Conservation (phyloP, 2,113 vertebrate species). For the Scartelaos histophorus region DNA sequence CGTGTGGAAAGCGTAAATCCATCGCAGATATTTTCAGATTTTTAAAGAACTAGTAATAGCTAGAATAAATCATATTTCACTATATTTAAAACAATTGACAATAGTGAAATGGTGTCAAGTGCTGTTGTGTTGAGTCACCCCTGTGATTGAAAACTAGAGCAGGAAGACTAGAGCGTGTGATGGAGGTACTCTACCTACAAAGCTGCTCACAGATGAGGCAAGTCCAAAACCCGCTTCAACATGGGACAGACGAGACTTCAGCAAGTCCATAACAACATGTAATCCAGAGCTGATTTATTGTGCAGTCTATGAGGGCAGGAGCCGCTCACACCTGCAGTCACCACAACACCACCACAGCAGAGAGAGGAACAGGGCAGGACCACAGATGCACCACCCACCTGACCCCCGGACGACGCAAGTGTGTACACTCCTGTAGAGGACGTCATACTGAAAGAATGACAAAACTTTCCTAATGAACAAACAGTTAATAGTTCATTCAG, state of each 20-base stretch:
- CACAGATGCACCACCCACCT: constrained; percentile 70
- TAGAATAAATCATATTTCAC: not conserved
- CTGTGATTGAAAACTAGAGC: constrained; percentile 3
- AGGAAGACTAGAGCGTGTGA: constrained; percentile 35
- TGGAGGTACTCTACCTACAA: constrained; percentile 59
- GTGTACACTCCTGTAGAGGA: not conserved
- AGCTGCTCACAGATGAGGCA: constrained; percentile 29
- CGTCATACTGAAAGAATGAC: not conserved
- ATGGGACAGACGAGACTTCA: constrained; percentile 9
- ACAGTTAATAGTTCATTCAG: no score
- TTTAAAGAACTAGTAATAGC: no score
- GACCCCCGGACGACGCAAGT: constrained; percentile 35
- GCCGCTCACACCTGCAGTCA: not conserved
- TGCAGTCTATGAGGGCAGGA: constrained; percentile 45
- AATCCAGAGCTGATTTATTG: not conserved
- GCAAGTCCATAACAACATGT: constrained; percentile 27
- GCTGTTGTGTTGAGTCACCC: not conserved
- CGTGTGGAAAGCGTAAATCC: no score
- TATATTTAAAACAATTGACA: constrained; percentile 46
- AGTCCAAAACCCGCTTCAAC: constrained; percentile 43
- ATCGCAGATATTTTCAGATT: no score
- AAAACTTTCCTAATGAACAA: no score
- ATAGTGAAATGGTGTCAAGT: not conserved
- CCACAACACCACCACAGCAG: not conserved
- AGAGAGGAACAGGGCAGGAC: constrained; percentile 47